phyloP scores from a whole-genome alignment of 2,113 vertebrate species.

The Dipodomys spectabilis region DNA sequence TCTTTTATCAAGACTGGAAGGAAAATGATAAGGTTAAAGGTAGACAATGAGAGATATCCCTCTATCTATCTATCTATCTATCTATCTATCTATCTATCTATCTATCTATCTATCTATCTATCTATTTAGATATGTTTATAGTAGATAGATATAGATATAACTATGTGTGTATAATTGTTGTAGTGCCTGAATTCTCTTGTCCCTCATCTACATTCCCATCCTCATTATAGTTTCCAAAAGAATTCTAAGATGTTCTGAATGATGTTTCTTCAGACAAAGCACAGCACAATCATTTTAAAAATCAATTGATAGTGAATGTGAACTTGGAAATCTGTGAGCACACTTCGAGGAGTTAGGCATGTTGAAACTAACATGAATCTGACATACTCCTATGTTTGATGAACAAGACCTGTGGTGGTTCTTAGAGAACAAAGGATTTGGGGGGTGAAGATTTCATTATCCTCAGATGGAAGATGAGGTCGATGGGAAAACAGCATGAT shows the following conservation, averaged over 20 bases:
- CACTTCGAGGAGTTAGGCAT: background rate
- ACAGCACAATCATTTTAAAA: background rate
- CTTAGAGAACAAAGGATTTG: background rate
- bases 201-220: background rate
- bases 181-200: background rate
- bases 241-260: background rate
- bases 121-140: too few relatives aligned
- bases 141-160: background rate
- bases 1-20: background rate
- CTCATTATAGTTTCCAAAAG: background rate
- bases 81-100: too few relatives aligned
- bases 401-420: background rate
- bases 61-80: too few relatives aligned
- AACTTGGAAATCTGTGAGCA: background rate
- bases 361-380: background rate
- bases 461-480: background rate
- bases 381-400: background rate
- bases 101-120: too few relatives aligned
- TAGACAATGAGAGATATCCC: too few relatives aligned
- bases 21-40: too few relatives aligned
- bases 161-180: background rate
- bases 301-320: background rate
- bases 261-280: background rate
- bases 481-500: background rate
- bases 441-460: background rate